phyloP scores from a whole-genome alignment of 2,888 invertebrate species.

The Drosophila greeni region DNA sequence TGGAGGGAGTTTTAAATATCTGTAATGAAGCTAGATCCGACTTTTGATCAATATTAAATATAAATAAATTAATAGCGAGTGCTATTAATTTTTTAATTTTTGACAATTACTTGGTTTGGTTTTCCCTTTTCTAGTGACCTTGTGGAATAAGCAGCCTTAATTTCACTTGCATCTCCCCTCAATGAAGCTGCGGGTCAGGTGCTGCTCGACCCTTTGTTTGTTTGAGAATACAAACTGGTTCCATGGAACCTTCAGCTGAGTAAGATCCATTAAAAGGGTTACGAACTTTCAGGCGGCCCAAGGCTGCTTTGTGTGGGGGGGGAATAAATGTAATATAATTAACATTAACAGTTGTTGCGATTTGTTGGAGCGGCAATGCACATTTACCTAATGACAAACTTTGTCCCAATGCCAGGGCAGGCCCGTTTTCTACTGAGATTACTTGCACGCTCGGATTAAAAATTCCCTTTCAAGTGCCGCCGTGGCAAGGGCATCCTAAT shows the following conservation, averaged over 20 bases:
- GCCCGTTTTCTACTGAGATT: constrained; percentile 36
- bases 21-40: constrained; percentile 11
- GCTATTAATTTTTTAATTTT: constrained; percentile 4
- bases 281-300: constrained; percentile 12
- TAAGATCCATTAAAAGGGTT: constrained; percentile 21
- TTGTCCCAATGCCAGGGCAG: constrained; percentile 20
- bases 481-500: constrained; percentile 46
- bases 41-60: constrained; percentile 20
- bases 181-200: constrained; percentile 34
- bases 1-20: constrained; percentile 6
- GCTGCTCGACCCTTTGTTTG: constrained; percentile 22
- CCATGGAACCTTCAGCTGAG: constrained; percentile 12
- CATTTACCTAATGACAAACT: constrained; percentile 57
- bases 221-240: constrained; percentile 3
- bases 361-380: constrained; percentile 58
- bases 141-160: constrained; percentile 23
- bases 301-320: constrained; percentile 10
- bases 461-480: constrained; percentile 63
- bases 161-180: background rate
- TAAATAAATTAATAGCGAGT: constrained; percentile 4
- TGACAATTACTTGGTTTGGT: background rate
- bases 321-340: constrained; percentile 53
- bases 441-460: constrained; percentile 53
- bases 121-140: constrained; percentile 36
- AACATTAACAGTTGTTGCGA: constrained; percentile 53